phyloP scores from a whole-genome alignment of 2,113 vertebrate species.

The Salvelinus fontinalis region DNA sequence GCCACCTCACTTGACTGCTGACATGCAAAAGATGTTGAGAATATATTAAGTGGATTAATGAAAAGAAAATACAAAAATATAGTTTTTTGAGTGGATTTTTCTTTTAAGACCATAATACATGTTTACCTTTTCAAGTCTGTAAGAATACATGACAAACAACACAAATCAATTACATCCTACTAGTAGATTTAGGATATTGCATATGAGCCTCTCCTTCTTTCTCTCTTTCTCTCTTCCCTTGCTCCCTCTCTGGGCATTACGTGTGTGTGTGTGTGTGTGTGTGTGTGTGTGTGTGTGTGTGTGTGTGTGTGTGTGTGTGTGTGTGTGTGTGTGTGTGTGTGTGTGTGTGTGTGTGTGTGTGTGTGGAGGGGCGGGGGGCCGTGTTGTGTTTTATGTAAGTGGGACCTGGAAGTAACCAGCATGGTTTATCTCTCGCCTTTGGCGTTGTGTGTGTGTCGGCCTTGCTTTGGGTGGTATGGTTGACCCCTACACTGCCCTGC shows the following conservation, averaged over 20 bases:
- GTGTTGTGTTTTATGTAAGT: conserved; percentile 65
- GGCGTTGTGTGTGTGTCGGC: conserved; percentile 17
- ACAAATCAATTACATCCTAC: too few relatives aligned
- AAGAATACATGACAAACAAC: too few relatives aligned
- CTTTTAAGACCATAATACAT: too few relatives aligned
- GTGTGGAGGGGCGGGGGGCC: conserved; percentile 41
- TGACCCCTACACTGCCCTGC: background rate
- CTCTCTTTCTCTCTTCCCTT: too few relatives aligned
- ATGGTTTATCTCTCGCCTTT: conserved; percentile 22
- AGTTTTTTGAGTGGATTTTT: too few relatives aligned
- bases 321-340: conserved; percentile 41
- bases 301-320: conserved; percentile 14
- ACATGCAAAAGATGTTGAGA: too few relatives aligned
- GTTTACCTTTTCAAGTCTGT: too few relatives aligned
- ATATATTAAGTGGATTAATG: too few relatives aligned
- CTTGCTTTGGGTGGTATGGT: background rate
- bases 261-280: conserved; percentile 31
- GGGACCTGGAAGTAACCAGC: conserved; percentile 59
- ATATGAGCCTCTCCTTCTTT: too few relatives aligned
- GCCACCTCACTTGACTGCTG: too few relatives aligned
- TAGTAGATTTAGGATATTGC: too few relatives aligned
- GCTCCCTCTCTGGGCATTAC: conserved; percentile 52
- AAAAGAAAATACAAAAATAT: too few relatives aligned
- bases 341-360: conserved; percentile 16
- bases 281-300: conserved; percentile 15